Base-by-base conservation (phyloP, 2,888 invertebrate genomes). In the Hypsopygia costalis region DNA sequence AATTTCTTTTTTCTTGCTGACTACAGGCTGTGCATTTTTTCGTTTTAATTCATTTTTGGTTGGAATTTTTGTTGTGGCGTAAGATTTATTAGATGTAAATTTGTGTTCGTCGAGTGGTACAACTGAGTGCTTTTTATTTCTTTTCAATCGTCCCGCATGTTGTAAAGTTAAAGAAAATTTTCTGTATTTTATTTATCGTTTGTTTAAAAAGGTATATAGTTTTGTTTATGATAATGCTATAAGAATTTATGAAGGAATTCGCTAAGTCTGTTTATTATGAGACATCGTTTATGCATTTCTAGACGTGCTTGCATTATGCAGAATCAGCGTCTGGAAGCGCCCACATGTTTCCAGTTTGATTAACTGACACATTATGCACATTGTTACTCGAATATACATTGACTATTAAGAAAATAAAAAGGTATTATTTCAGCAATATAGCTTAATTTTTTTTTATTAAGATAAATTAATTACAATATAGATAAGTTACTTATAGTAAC, bases 1-100 rank as follows among this genome's bases (percentile, higher is more conserved):
- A 81, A 85, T 83, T 83, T 79, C 73, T 81, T 85, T 85, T 81
- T 85, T 79, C 60, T 58, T 58, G 58, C 66, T 67, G 78, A 79
- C 83, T 85, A 81, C 81, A 73, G 75, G 72, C 69, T 70, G 36
- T 66, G 62, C 72, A 70, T 72, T 73, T 74, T 69, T 60, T 46
- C 57, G 56, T 64, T 72, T 78, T 77, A 71, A 67, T 69, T 64
- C 51, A 61, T 75, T 77, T 75, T 66, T 66, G 69, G 55, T 58
- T 61, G 60, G 54, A 51, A 69, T 74, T 73, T 71, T 67, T 70
- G 70, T 75, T 65, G 62, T 52, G n/a, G 64, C 61, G 2, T 16
- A 65, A 76, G 75, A 81, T 82, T 79, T 81, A 81, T 82, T 81
- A 73, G 78, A 78, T 76, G 73, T 77, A 73, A 81, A 80, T 36